Evolutionary conservation across 2,113 vertebrate species (phyloP).

Genomic region (Heterotilapia buettikoferi): DNA sequence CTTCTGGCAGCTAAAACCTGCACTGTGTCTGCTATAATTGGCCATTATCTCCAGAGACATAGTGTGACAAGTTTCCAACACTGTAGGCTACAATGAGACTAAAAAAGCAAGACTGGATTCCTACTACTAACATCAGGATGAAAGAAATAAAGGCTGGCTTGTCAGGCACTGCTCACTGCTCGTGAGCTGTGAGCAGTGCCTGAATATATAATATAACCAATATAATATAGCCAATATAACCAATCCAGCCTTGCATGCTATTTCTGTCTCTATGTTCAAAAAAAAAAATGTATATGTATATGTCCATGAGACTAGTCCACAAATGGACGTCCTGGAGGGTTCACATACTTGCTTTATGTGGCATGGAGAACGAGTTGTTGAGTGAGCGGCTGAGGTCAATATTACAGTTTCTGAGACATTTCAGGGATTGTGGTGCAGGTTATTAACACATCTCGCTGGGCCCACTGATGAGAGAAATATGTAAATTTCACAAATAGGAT

Average conservation of each 20-base stretch:
- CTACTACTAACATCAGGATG: not conserved
- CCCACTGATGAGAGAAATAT: not conserved
- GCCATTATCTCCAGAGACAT: slow-evolving; percentile 37
- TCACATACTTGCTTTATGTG: not conserved
- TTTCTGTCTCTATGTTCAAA: not conserved
- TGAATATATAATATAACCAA: not conserved
- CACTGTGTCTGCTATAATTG: slow-evolving; percentile 47
- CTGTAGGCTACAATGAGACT: not conserved
- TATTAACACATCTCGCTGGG: not conserved
- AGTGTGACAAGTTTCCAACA: not conserved
- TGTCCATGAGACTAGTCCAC: not conserved
- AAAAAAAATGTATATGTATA: too few relatives aligned
- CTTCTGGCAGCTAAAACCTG: slow-evolving; percentile 28
- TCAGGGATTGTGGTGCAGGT: not conserved
- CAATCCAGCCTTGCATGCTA: not conserved
- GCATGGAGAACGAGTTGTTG: not conserved
- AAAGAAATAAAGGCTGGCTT: not conserved
- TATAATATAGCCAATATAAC: not conserved
- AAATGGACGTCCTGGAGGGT: not conserved
- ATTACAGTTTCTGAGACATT: not conserved
- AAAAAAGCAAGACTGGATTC: not conserved
- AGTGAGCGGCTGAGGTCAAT: not conserved
- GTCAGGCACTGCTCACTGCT: not conserved
- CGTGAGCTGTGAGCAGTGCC: not conserved
- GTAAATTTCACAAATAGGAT: not conserved